Conservation (phyloP, 2,113 vertebrate genomes). For the Tiliqua scincoides region DNA sequence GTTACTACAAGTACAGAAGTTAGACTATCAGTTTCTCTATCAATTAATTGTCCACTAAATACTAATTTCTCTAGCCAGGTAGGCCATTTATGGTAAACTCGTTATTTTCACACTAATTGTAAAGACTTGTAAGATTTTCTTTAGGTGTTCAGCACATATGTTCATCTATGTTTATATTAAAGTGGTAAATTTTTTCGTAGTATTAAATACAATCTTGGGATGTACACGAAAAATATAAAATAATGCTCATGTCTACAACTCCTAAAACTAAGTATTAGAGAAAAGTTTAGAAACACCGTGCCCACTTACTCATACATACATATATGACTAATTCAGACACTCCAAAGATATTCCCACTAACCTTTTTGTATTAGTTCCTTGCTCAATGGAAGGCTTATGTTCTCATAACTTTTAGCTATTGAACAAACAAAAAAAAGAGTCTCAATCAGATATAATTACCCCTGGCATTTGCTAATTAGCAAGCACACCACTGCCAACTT, state of each 20-base stretch:
- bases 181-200: not conserved
- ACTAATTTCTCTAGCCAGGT: not conserved
- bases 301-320: not conserved
- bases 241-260: not conserved
- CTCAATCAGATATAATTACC: slow-evolving; percentile 29
- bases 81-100: not conserved
- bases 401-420: slow-evolving; percentile 82
- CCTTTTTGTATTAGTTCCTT: slow-evolving; percentile 84
- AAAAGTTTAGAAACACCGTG: not conserved
- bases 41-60: not conserved
- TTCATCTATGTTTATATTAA: not conserved
- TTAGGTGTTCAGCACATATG: not conserved
- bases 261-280: not conserved
- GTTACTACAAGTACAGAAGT: slow-evolving; percentile 81
- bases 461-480: slow-evolving; percentile 15
- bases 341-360: slow-evolving; percentile 66
- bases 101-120: not conserved
- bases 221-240: not conserved
- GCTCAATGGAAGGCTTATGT: slow-evolving; percentile 79
- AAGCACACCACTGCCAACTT: slow-evolving; percentile 58
- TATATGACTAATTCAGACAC: not conserved
- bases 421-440: slow-evolving; percentile 48
- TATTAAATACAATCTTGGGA: not conserved
- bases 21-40: slow-evolving; percentile 39
- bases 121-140: not conserved